A percentile compares a stretch with the other conserved stretches of the same genome.
phyloP scores from a whole-genome alignment of 2,797 vertebrate species.

The Myotis pilosus region DNA sequence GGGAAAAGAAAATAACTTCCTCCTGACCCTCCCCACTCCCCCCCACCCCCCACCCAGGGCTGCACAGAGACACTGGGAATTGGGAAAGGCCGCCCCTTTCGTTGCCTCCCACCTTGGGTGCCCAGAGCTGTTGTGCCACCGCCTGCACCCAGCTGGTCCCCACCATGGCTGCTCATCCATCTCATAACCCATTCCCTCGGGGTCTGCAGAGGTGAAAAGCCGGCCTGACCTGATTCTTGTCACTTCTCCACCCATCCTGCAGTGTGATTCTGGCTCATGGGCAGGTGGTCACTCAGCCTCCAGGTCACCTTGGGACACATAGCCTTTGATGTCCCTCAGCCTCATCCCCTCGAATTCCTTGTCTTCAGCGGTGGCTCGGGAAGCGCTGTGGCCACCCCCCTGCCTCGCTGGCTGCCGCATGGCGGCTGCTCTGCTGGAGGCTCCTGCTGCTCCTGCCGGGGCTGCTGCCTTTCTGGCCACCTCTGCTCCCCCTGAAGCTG shows the following conservation, averaged over 20 bases:
- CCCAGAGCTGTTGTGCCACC: background rate
- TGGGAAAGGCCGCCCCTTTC: background rate
- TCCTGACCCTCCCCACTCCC: too few species aligned
- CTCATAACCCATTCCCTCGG: background rate
- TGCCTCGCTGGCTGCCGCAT: background rate
- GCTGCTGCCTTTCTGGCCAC: background rate
- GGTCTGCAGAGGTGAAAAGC: background rate
- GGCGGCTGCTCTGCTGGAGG: rapidly evolving
- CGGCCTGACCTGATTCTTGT: background rate
- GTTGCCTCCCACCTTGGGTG: background rate
- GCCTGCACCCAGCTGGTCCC: background rate
- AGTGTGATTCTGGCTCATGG: background rate
- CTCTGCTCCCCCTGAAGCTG: too few species aligned
- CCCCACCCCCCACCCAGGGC: background rate
- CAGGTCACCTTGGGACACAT: background rate
- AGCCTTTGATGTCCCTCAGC: background rate
- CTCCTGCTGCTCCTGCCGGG: background rate
- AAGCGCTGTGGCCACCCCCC: background rate
- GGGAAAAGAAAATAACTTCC: background rate
- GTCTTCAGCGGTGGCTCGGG: background rate
- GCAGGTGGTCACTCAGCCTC: background rate
- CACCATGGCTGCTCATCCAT: too few species aligned
- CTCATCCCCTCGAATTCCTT: background rate
- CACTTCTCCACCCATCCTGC: background rate
- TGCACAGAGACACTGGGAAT: background rate